A percentile compares a stretch with the other conserved stretches of the same genome.
Evolutionary conservation across 2,797 vertebrate genomes (phyloP).

Genomic region (Chrysocyon brachyurus): DNA sequence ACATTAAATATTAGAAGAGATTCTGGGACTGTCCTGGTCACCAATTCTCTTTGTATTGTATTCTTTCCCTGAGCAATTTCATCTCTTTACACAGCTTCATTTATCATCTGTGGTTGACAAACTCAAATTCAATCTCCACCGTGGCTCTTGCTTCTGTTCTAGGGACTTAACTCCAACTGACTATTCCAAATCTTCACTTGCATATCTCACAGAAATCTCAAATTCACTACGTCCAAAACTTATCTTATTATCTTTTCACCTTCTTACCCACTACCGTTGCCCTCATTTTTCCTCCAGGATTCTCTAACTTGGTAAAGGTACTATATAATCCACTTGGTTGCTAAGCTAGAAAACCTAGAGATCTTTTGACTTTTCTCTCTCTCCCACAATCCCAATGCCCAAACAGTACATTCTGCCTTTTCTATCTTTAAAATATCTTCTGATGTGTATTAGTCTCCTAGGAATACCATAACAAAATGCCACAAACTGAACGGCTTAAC

Average conservation of each 20-base stretch:
- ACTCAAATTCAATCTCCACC: neutral
- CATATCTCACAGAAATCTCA: constrained; percentile 15
- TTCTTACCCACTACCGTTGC: neutral
- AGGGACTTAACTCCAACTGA: neutral
- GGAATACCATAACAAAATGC: neutral
- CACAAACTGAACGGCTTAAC: neutral
- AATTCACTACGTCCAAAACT: neutral
- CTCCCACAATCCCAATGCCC: neutral
- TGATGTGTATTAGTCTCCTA: neutral
- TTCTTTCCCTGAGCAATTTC: neutral
- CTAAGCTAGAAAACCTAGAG: neutral
- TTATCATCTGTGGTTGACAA: neutral
- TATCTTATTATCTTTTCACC: neutral
- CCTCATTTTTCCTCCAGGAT: neutral
- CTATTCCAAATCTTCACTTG: neutral
- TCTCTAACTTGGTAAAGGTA: neutral
- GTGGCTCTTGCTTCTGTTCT: neutral
- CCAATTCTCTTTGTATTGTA: neutral
- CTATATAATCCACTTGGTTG: neutral
- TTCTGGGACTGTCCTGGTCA: neutral
- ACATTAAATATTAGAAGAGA: neutral
- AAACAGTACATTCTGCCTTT: neutral
- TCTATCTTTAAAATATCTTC: constrained; percentile 36
- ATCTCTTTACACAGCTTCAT: constrained; percentile 4
- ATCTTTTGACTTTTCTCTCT: constrained; percentile 1